These are phyloP conservation scores for Acronicta psi DNA, from an alignment of 2,888 invertebrate genomes.

Conservation along the genomic window DNA sequence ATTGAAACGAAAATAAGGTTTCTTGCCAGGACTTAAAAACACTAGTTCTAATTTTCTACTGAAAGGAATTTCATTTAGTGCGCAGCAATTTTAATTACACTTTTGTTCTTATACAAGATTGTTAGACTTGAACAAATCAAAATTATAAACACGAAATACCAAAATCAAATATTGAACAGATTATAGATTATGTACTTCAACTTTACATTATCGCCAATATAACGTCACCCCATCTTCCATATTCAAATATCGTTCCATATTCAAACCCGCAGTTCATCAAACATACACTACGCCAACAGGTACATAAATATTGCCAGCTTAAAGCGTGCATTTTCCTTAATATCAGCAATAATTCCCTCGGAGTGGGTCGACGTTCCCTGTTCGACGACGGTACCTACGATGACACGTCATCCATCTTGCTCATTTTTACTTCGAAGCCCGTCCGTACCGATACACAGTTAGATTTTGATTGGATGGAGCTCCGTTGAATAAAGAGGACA, in stretches of 20 bases:
- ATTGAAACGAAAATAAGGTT: no score
- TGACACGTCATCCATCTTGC: slow-evolving; percentile 72
- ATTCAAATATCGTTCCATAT: background rate
- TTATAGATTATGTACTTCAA: no score
- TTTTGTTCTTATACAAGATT: no score
- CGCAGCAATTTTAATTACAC: no score
- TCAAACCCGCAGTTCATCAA: slow-evolving; percentile 11
- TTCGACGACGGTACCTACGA: slow-evolving; percentile 41
- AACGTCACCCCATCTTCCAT: background rate
- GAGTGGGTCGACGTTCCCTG: slow-evolving; percentile 14
- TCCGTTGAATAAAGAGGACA: slow-evolving; percentile 48
- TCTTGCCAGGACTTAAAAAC: no score
- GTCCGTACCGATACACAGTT: slow-evolving; percentile 53
- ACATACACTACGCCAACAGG: slow-evolving; percentile 43
- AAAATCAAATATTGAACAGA: no score
- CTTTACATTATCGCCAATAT: background rate
- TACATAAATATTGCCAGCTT: slow-evolving; percentile 24
- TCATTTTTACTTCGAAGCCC: slow-evolving; percentile 67
- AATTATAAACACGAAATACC: no score
- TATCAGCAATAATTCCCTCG: slow-evolving; percentile 48
- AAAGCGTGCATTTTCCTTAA: slow-evolving; percentile 25
- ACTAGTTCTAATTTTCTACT: no score
- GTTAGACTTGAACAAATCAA: no score
- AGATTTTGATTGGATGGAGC: slow-evolving; percentile 66
- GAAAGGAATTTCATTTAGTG: no score